Evolutionary conservation across 1,140 invertebrate species (phyloP).

Genomic region (Drosophila albomicans): DNA sequence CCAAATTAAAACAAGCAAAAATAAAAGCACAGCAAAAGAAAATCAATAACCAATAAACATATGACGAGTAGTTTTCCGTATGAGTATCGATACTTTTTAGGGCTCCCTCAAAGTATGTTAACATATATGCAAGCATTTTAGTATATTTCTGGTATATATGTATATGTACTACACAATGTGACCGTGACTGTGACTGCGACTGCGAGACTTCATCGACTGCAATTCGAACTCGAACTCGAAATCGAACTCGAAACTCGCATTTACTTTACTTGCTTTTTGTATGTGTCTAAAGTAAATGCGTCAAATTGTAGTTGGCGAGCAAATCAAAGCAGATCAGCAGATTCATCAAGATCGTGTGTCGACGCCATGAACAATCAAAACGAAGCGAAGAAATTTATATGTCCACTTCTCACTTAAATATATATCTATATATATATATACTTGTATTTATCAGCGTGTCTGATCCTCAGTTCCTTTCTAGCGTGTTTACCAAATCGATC

Average conservation of each 20-base stretch:
- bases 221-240: background rate
- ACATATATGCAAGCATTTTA: background rate
- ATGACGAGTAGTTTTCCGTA: conserved; percentile 25
- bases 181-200: conserved; percentile 14
- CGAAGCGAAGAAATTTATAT: conserved; percentile 65
- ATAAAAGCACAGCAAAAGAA: conserved; percentile 1
- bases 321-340: background rate
- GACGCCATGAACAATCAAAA: conserved; percentile 59
- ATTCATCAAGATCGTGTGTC: no score
- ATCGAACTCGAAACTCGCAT: conserved; percentile 12
- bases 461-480: conserved; percentile 1
- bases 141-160: background rate
- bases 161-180: background rate
- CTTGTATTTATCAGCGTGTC: conserved; percentile 8
- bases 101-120: background rate
- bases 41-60: conserved; percentile 1
- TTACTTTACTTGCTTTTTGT: background rate
- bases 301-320: background rate
- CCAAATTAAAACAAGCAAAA: conserved; percentile 24
- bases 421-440: no score
- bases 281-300: background rate
- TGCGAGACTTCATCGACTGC: background rate
- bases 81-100: conserved; percentile 37
- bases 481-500: background rate
- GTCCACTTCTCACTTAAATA: conserved; percentile 33